Percentiles rank a stretch among this genome's conserved stretches.
Evolutionary conservation across 2,888 invertebrate species (phyloP).

Genomic region (Hypselothyrea guttata): DNA sequence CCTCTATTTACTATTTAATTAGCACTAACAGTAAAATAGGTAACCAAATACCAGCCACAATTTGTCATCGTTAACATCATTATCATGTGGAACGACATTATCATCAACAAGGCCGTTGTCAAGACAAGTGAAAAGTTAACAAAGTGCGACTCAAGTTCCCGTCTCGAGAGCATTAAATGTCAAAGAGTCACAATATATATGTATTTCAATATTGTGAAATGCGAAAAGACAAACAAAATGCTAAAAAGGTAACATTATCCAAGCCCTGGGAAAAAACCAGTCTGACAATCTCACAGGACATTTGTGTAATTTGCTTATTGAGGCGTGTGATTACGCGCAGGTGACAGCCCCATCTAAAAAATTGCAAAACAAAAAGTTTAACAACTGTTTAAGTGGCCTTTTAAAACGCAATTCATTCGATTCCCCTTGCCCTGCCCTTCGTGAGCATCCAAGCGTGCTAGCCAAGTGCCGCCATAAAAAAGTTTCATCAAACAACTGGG

Average conservation of each 20-base stretch:
- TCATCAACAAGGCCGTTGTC: conserved; percentile 2
- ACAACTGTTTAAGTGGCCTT: conserved; percentile 10
- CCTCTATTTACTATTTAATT: conserved; percentile 16
- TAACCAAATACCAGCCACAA: conserved; percentile 17
- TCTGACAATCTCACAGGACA: conserved; percentile 10
- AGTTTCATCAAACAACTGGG: neutral
- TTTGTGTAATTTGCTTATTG: conserved; percentile 55
- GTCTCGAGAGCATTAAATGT: conserved; percentile 46
- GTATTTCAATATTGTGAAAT: conserved; percentile 34
- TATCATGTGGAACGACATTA: neutral
- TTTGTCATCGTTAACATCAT: conserved; percentile 8
- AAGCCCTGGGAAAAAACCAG: conserved; percentile 4
- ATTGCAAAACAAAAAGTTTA: conserved; percentile 9
- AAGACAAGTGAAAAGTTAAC: conserved; percentile 8
- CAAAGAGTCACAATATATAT: conserved; percentile 33
- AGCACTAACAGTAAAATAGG: neutral
- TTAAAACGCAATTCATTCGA: neutral
- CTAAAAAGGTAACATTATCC: neutral
- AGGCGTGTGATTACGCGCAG: conserved; percentile 51
- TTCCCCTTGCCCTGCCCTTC: neutral
- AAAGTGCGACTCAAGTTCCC: conserved; percentile 28
- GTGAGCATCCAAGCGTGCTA: neutral
- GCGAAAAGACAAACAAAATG: conserved; percentile 14
- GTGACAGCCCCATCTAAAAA: conserved; percentile 18
- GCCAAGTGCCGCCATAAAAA: neutral